Conservation (phyloP, 2,113 vertebrate species). For the Rhadina sibilatrix region DNA sequence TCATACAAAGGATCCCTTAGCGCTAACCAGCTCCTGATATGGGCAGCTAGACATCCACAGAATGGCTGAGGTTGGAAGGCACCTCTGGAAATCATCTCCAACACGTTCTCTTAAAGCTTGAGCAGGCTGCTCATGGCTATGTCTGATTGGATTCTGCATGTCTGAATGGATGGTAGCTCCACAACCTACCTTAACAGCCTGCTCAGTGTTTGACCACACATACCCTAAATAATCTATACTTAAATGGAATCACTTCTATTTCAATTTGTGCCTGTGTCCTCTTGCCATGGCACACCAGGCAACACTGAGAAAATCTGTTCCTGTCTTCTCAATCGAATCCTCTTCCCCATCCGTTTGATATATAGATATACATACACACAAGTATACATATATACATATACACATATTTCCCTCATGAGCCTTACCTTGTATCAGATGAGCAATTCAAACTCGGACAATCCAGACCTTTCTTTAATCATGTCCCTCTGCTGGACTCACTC, state of each 20-base stretch:
- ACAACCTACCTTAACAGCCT: not conserved
- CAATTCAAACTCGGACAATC: not conserved
- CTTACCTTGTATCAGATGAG: not conserved
- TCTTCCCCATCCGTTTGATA: not conserved
- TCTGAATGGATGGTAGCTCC: not conserved
- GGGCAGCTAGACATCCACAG: not conserved
- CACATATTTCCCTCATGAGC: not conserved
- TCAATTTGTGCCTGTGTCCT: not conserved
- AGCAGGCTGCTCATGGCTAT: not conserved
- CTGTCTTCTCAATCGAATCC: not conserved
- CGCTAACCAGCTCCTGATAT: not conserved
- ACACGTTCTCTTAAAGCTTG: accelerated
- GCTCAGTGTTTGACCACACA: not conserved
- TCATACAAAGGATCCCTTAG: not conserved
- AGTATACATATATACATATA: not conserved
- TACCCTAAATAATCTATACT: not conserved
- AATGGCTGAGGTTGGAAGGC: not conserved
- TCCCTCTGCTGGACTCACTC: not conserved
- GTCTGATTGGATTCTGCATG: not conserved
- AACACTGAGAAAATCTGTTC: not conserved
- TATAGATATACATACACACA: not conserved
- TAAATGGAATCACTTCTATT: not conserved
- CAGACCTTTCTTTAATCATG: not conserved
- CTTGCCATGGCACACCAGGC: not conserved
- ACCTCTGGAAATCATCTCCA: not conserved